Evolutionary conservation across 2,797 vertebrate genomes (phyloP).

Genomic region (Lates japonicus): DNA sequence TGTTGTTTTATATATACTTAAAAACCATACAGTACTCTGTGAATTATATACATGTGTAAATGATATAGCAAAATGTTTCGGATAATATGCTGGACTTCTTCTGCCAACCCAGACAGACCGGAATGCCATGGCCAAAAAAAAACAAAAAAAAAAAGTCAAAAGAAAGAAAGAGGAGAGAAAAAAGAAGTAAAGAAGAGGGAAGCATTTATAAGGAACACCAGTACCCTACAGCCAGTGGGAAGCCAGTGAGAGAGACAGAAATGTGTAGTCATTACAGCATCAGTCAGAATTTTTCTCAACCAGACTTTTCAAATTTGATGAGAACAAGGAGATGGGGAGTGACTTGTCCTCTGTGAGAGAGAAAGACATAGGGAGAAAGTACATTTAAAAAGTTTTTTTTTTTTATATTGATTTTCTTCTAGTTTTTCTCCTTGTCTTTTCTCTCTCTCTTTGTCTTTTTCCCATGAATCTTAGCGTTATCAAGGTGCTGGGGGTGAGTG

Average conservation of each 20-base stretch:
- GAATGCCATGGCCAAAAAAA: slow-evolving; percentile 44
- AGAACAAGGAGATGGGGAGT: slow-evolving; percentile 59
- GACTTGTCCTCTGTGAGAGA: slow-evolving; percentile 43
- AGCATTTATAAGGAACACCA: slow-evolving; percentile 50
- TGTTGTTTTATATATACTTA: slow-evolving; percentile 81
- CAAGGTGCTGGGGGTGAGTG: slow-evolving; percentile 39
- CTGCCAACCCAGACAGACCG: slow-evolving; percentile 57
- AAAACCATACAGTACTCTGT: slow-evolving; percentile 80
- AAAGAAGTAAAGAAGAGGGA: slow-evolving; percentile 21
- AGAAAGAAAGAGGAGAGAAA: slow-evolving; percentile 2
- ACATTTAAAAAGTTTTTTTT: slow-evolving; percentile 60
- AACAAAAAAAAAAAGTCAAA: slow-evolving; percentile 30
- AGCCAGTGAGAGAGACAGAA: slow-evolving; percentile 60
- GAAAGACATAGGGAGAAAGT: slow-evolving; percentile 21
- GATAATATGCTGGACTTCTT: slow-evolving; percentile 79
- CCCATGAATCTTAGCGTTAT: slow-evolving; percentile 55
- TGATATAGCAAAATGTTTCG: slow-evolving; percentile 80
- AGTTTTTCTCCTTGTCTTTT: slow-evolving; percentile 10
- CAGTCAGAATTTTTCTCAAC: slow-evolving; percentile 68
- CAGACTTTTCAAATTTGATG: slow-evolving; percentile 67
- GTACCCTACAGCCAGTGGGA: slow-evolving; percentile 49
- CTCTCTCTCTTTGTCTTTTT: slow-evolving; percentile 27
- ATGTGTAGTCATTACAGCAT: slow-evolving; percentile 67
- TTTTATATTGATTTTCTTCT: slow-evolving; percentile 60
- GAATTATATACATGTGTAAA: slow-evolving; percentile 82